phyloP scores from a whole-genome alignment of 2,888 invertebrate genomes.

The Seira ritae region DNA sequence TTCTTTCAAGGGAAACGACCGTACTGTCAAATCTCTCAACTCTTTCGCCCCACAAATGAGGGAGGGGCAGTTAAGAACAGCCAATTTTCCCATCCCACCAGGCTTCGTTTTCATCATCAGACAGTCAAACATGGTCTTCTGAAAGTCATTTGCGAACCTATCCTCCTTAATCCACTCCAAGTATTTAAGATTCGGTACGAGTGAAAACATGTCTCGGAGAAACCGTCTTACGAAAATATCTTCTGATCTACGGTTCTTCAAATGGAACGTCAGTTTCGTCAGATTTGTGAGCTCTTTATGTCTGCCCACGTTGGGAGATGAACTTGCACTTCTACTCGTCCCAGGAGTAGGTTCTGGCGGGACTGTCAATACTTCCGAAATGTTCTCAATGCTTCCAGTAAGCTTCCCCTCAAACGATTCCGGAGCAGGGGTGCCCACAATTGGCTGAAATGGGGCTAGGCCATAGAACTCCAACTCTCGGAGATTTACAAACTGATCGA shows the following conservation, averaged over 20 bases:
- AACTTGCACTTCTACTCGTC: not conserved
- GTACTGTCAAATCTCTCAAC: constrained; percentile 19
- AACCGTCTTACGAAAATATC: constrained; percentile 53
- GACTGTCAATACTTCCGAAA: not conserved
- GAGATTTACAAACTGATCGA: constrained; percentile 47
- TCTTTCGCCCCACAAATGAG: constrained; percentile 52
- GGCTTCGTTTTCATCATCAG: constrained; percentile 30
- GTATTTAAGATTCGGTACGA: constrained; percentile 32
- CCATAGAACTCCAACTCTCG: constrained; percentile 40
- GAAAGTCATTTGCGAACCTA: constrained; percentile 41
- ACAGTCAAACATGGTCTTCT: constrained; percentile 55
- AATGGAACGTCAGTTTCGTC: constrained; percentile 22
- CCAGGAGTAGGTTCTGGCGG: not conserved
- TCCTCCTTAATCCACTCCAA: constrained; percentile 45
- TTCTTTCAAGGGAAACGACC: constrained; percentile 36
- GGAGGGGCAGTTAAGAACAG: constrained; percentile 26
- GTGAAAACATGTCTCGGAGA: constrained; percentile 44
- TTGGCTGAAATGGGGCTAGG: constrained; percentile 37
- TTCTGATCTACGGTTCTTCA: constrained; percentile 45
- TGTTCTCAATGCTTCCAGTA: too few relatives aligned
- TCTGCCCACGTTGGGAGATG: not conserved
- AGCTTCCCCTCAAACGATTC: constrained; percentile 15
- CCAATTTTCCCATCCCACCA: not conserved
- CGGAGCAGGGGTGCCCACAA: constrained; percentile 5
- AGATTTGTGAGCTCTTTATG: constrained; percentile 24